Evolutionary conservation across 2,888 invertebrate genomes (phyloP), one percentile per base, ranked within the genome.

Genomic region (Mythimna loreyi): DNA sequence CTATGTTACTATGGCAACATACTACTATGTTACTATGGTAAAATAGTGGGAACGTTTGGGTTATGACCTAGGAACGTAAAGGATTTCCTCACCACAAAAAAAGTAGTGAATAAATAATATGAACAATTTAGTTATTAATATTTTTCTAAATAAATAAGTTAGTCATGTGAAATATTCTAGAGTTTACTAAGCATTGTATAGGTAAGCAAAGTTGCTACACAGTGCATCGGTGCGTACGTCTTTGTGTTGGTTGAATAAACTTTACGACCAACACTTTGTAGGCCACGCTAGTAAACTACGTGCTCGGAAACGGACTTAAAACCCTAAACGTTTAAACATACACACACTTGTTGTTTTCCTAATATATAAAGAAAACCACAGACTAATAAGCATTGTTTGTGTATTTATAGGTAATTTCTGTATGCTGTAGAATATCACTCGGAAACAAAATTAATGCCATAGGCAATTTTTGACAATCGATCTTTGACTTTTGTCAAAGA

Each of bases 201-300:
- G 72, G 78, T 67, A 74, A 86, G 82, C 73, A 74, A 66, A 56
- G 84, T 92, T 92, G 90, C 92, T 83, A 89, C 90, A 92, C 82
- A 68, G 78, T 75, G 76, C 80, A 78, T 77, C 77, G 76, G 71
- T 81, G 75, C 85, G 87, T 40, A 89, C 90, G 88, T 87, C 91
- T 88, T 91, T 92, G 91, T 91, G 82, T 90, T 86, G 87, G 84
- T 87, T 91, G 90, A 92, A 92, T 90, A 92, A 85, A 87, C 91
- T 95, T 95, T 94, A 94, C 92, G 93, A 92, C 89, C 73, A 65
- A 82, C 61, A 82, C 89, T 92, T 91, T 93, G 90, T 94, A 89
- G 93, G 91, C 90, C 93, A 86, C 77, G 80, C 85, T 78, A 83
- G 89, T 93, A 92, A 92, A 93, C 23, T 53, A 47, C 62, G 91